Conservation (phyloP, 2,888 invertebrate genomes). For the Trachelus troglodyta region DNA sequence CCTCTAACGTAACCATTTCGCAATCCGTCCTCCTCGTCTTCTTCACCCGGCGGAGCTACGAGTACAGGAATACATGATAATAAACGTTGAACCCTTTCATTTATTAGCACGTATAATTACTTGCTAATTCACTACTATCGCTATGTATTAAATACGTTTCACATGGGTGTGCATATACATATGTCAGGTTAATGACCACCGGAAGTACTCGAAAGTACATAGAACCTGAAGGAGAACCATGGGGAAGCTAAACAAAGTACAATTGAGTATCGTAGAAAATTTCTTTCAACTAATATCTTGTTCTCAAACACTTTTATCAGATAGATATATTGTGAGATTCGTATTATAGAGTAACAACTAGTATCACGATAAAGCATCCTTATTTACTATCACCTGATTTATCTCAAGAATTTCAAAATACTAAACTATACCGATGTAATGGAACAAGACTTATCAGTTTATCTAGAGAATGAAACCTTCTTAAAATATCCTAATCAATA, state of each 20-base stretch:
- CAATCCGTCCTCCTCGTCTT: constrained; percentile 60
- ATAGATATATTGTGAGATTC: neutral
- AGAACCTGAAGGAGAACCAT: neutral
- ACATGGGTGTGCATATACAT: neutral
- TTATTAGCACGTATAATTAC: neutral
- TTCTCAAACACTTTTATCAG: neutral
- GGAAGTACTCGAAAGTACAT: neutral
- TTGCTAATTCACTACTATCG: neutral
- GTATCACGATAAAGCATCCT: neutral
- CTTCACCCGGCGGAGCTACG: constrained; percentile 61
- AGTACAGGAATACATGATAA: neutral
- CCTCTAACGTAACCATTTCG: constrained; percentile 47
- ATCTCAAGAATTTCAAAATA: neutral
- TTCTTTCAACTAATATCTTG: neutral
- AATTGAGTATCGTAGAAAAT: neutral
- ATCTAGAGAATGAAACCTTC: neutral
- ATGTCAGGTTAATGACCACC: neutral
- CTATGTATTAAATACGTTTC: neutral
- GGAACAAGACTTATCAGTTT: neutral
- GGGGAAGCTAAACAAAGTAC: neutral
- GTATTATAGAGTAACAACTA: neutral
- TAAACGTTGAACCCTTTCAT: neutral
- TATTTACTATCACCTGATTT: neutral
- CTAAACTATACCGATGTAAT: neutral
- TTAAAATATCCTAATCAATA: neutral